These are phyloP conservation scores for Apoderus coryli DNA, from an alignment of 2,888 invertebrate species.

Conservation along the genomic window DNA sequence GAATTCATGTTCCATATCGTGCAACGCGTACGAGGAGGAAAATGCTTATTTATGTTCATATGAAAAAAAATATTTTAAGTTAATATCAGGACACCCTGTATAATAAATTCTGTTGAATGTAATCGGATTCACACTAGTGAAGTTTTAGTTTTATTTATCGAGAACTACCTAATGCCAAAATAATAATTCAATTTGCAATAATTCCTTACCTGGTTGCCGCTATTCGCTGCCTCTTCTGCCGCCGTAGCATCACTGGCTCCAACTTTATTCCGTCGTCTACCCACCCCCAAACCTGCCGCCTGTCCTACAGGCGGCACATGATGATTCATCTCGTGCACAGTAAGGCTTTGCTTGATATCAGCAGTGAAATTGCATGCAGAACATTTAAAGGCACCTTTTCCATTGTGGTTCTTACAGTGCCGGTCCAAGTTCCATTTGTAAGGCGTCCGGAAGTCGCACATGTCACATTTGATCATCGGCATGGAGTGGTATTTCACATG, in stretches of 20 bases:
- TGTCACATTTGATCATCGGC: conserved; percentile 88
- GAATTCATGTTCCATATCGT: too few species aligned
- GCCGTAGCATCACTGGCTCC: conserved; percentile 51
- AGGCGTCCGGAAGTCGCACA: conserved; percentile 86
- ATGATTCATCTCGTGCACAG: conserved; percentile 84
- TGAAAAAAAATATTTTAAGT: too few species aligned
- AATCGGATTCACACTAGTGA: too few species aligned
- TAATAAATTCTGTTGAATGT: too few species aligned
- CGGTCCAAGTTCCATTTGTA: conserved; percentile 89
- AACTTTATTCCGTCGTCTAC: conserved; percentile 55
- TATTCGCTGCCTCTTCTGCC: conserved; percentile 28
- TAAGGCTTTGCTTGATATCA: conserved; percentile 81
- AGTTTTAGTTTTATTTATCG: too few species aligned
- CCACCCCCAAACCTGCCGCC: conserved; percentile 39
- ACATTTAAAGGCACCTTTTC: conserved; percentile 69
- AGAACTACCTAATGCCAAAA: too few species aligned
- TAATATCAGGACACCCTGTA: too few species aligned
- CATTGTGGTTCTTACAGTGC: conserved; percentile 84
- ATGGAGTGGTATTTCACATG: conserved; percentile 88
- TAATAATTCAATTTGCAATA: too few species aligned
- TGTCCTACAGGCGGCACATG: conserved; percentile 70
- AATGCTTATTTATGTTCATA: too few species aligned
- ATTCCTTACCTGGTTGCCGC: conserved; percentile 11
- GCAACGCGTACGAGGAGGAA: too few species aligned
- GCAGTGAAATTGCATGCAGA: conserved; percentile 81